phyloP scores from a whole-genome alignment of 2,797 vertebrate genomes.

The Cottoperca gobio region DNA sequence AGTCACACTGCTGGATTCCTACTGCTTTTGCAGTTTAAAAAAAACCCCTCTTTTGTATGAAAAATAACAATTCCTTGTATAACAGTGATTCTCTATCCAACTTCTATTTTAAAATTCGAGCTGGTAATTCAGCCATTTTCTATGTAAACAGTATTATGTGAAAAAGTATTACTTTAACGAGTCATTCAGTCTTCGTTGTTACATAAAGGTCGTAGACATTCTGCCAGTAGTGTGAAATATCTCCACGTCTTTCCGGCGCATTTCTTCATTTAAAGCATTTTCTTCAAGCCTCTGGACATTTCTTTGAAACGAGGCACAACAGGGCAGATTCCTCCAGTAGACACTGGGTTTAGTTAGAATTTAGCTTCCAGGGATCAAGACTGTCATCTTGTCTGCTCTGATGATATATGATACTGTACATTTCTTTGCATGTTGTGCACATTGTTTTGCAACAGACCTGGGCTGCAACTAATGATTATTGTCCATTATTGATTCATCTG shows the following conservation, averaged over 20 bases:
- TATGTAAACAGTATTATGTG: neutral
- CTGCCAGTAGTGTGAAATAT: neutral
- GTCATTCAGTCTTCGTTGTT: neutral
- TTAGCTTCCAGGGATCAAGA: neutral
- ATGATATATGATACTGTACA: neutral
- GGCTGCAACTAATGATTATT: neutral
- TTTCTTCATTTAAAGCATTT: neutral
- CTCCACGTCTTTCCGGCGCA: neutral
- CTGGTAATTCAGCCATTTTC: neutral
- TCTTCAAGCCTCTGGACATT: constrained; percentile 12
- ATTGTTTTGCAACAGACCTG: neutral
- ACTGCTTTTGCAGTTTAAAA: neutral
- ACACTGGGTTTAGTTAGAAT: neutral
- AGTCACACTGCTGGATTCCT: neutral
- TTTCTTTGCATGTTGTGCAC: neutral
- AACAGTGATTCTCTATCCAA: neutral
- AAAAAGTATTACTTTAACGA: neutral
- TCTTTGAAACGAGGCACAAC: constrained; percentile 12
- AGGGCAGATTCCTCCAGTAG: neutral
- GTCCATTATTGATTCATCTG: neutral
- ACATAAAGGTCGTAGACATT: neutral
- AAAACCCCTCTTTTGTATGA: neutral
- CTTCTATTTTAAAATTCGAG: neutral
- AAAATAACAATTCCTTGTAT: neutral
- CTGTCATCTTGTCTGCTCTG: neutral